Conservation (phyloP, 2,113 vertebrate species). For the Cheilinus undulatus region DNA sequence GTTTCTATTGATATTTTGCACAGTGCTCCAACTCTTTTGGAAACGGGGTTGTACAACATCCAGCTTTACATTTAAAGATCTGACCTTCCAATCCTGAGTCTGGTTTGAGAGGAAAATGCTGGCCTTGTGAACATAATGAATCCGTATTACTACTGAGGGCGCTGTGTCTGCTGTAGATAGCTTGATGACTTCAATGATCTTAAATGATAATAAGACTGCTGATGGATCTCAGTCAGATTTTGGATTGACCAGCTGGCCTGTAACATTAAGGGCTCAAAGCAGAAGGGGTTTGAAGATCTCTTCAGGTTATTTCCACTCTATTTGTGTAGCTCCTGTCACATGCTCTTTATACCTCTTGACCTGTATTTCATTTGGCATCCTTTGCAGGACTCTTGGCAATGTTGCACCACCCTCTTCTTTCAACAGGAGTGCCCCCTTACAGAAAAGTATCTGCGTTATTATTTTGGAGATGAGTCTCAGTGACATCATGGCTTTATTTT, state of each 20-base stretch:
- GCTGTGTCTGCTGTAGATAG: neutral
- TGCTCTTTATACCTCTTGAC: constrained; percentile 52
- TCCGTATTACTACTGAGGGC: too few species aligned
- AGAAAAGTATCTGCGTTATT: neutral
- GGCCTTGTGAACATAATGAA: neutral
- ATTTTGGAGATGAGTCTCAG: constrained; percentile 11
- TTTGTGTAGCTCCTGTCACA: constrained; percentile 50
- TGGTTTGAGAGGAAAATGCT: neutral
- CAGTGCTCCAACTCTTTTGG: too few species aligned
- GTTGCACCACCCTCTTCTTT: neutral
- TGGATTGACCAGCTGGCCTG: neutral
- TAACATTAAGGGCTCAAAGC: neutral
- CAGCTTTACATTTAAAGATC: neutral
- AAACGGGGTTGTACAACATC: too few species aligned
- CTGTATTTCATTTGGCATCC: constrained; percentile 42
- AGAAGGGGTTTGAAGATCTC: neutral
- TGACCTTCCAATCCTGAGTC: neutral
- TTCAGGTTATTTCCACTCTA: constrained; percentile 9
- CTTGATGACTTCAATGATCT: too few species aligned
- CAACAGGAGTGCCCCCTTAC: neutral
- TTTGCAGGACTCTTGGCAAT: constrained; percentile 8
- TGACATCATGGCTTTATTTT: neutral
- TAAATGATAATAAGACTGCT: too few species aligned
- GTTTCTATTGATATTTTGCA: too few species aligned
- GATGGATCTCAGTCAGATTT: neutral